Conservation (phyloP, 2,113 vertebrate species). For the Grus americana region DNA sequence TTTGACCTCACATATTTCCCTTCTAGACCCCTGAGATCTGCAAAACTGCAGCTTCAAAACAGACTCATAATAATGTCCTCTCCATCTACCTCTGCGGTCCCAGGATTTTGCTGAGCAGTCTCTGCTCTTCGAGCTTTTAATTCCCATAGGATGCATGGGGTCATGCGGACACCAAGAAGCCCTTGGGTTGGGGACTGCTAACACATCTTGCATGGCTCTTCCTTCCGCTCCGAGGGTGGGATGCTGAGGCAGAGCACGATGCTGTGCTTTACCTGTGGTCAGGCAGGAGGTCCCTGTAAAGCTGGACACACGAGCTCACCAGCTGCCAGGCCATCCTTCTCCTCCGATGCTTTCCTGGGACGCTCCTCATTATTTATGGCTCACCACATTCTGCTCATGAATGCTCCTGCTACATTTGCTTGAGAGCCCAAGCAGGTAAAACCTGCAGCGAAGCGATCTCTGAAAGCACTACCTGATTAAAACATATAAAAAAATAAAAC, state of each 20-base stretch:
- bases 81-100: not conserved
- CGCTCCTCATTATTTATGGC: not conserved
- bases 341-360: not conserved
- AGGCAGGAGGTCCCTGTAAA: not conserved
- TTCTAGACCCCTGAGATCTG: not conserved
- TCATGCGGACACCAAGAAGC: not conserved
- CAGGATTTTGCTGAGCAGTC: not conserved
- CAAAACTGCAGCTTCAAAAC: not conserved
- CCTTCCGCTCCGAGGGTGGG: not conserved
- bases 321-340: not conserved
- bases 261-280: not conserved
- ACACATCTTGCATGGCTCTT: not conserved
- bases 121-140: not conserved
- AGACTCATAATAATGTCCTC: accelerated
- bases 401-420: not conserved
- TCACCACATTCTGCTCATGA: not conserved
- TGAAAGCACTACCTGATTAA: not conserved
- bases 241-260: accelerated
- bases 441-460: accelerated
- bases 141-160: not conserved
- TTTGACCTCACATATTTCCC: not conserved
- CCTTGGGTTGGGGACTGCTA: not conserved
- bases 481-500: not conserved
- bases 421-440: not conserved
- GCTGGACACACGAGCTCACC: not conserved